These are phyloP conservation scores for Eristalis arbustorum DNA, from an alignment of 2,888 invertebrate genomes.

Conservation along the genomic window DNA sequence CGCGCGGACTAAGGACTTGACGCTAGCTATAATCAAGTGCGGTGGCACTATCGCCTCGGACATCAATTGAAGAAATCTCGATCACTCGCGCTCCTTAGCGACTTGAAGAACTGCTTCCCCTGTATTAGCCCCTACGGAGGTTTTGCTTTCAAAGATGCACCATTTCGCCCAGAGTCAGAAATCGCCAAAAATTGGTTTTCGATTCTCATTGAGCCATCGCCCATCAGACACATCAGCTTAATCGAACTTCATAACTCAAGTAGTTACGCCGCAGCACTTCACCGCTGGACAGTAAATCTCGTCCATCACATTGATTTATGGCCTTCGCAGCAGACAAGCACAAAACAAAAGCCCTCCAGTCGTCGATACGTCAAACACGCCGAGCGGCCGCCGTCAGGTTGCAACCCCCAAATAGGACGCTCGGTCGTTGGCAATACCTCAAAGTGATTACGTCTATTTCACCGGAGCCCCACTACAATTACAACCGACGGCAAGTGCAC, in stretches of 20 bases:
- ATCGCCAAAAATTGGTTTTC: too few species aligned
- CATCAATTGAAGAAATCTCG: too few species aligned
- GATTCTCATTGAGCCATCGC: too few species aligned
- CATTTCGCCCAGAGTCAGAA: too few species aligned
- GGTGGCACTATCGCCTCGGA: too few species aligned
- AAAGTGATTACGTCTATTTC: slow-evolving; percentile 28
- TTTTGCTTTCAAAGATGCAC: too few species aligned
- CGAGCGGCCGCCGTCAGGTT: background rate
- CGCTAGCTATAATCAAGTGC: too few species aligned
- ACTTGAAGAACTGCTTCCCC: too few species aligned
- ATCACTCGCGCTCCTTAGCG: too few species aligned
- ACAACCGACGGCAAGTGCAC: background rate
- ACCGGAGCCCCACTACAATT: background rate
- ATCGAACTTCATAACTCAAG: slow-evolving; percentile 43
- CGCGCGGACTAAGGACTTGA: too few species aligned
- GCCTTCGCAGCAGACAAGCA: background rate
- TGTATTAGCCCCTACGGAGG: too few species aligned
- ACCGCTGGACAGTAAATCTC: slow-evolving; percentile 16
- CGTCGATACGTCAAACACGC: background rate
- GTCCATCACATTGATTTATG: slow-evolving; percentile 58
- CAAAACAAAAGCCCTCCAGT: background rate
- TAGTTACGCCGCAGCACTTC: slow-evolving; percentile 15
- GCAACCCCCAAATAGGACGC: slow-evolving; percentile 6
- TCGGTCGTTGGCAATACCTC: background rate
- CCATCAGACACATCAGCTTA: background rate